Evolutionary conservation across 1,140 invertebrate species (phyloP), one percentile per base, ranked within the genome.

Genomic region (Eufriesea mexicana): DNA sequence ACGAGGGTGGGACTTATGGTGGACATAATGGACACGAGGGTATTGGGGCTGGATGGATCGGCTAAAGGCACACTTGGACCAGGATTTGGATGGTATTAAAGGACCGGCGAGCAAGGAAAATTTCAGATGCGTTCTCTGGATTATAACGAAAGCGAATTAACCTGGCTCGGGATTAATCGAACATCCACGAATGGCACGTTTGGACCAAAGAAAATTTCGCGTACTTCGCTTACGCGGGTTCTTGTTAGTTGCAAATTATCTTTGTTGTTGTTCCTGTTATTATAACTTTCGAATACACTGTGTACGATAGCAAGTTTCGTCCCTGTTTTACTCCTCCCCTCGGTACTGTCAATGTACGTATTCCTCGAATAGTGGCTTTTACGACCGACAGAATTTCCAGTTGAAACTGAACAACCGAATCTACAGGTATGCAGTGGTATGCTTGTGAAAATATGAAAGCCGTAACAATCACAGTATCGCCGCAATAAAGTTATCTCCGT

Each of bases 1-100:
- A 93, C 68, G 91, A 92, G 12, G 92, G 92, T 2, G 91, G 91
- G 55, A 92, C 91, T 64, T 93, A 94, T 49, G 91, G 92, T 55
- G 90, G 91, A 64, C 84, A 92, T 72, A 86, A 78, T 12, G 42
- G 14, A 23, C 84, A 90, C 55, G 79, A 71, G 0, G 83, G 7
- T 16, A 68, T 42, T 71, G 42, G 61, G 25, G 55, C 23, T 0
- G 45, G 14, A 2, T 8, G 49, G 6, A 16, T 35, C 1, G 4
- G 45, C 6, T 35, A 20, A 20, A 54, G 18, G 18, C 2, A 23
- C 5, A 9, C 55, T 23, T 8, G 23, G 8, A n/a, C 6, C 23
- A 20, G 23, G 23, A 54, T n/a, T n/a, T 57, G 28, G 64, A 45
- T 16, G 61, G 20, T 71, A 71, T 25, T 61, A 35, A 70, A 20